Base-by-base conservation (phyloP, 2,888 invertebrate species). In the Polietes domitor region DNA sequence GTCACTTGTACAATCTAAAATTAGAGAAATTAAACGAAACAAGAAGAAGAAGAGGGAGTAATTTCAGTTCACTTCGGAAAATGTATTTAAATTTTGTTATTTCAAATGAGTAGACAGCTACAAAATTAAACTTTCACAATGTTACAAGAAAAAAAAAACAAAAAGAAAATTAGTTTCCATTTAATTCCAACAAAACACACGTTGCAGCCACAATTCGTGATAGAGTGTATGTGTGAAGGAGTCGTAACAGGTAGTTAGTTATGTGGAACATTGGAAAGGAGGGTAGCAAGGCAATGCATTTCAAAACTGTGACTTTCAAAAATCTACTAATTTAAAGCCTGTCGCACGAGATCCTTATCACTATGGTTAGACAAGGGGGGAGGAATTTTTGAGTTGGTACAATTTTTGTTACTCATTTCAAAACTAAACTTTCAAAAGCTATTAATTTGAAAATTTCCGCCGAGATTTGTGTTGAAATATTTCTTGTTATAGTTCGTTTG, bases 1-100 rank as follows among this genome's bases (percentile, higher is more conserved):
- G 96, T 96, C 87, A 97, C 96, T 94, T 97, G 97, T 73, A 97
- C 93, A 86, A 97, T 95, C 97, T 97, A 94, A 73, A 61, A 77
- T 28, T 41, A 82, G 55, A 76, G 26, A 70, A 72, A 28, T 0
- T 53, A 79, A 47, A n/a, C 53, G 32, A 21, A 53, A 53, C 47
- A 74, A 58, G 55, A 65, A 6, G 41, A 74, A 78, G 26, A 71
- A 63, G 41, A 37, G 50, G 50, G 65, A 83, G 58, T 65, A 72
- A 47, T 43, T 55, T 41, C 17, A 41, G 19, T 55, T 7, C 24
- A 26, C 10, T 28, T 24, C 24, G 0, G n/a, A 6, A 55, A 55
- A 61, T 61, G 28, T 61, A 61, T 61, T 61, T 61, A 61, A 61
- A 61, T 61, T 61, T 26, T n/a, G n/a, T 68, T 41, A 32, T 12